Percentiles rank a stretch among this genome's conserved stretches.
Evolutionary conservation across 1,140 invertebrate species (phyloP).

Genomic region (Meloidogyne chitwoodi): DNA sequence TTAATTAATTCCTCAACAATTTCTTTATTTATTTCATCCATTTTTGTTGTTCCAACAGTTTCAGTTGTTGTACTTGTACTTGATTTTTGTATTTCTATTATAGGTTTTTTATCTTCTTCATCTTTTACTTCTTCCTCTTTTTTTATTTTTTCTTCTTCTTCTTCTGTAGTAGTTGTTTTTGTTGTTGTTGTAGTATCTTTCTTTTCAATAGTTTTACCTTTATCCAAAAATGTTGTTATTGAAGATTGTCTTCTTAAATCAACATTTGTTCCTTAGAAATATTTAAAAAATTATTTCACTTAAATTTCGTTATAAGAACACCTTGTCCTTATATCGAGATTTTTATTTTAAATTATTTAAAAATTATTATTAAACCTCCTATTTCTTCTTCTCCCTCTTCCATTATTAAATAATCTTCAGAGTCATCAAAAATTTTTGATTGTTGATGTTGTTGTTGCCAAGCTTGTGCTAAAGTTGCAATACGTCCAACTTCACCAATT

Average conservation of each 20-base stretch:
- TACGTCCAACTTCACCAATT: neutral
- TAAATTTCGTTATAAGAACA: no score
- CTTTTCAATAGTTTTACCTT: slow-evolving; percentile 4
- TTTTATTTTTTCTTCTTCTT: neutral
- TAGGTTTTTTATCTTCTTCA: neutral
- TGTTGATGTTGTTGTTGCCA: slow-evolving; percentile 3
- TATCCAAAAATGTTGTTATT: slow-evolving; percentile 1
- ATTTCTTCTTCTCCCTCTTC: slow-evolving; percentile 7
- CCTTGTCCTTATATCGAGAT: no score
- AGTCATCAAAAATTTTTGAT: neutral
- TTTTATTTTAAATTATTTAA: neutral
- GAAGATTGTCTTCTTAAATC: neutral
- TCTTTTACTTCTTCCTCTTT: neutral
- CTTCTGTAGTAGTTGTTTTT: neutral
- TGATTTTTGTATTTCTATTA: neutral
- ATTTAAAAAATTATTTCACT: no score
- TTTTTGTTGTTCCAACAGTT: neutral
- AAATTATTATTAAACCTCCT: neutral
- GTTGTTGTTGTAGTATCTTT: slow-evolving; percentile 8
- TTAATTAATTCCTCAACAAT: neutral
- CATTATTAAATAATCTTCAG: slow-evolving; percentile 17
- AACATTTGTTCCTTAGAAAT: neutral
- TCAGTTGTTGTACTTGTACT: neutral
- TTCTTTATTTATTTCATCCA: neutral
- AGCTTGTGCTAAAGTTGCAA: neutral